These are phyloP conservation scores for Lynx canadensis DNA, from an alignment of 2,113 vertebrate genomes.

Conservation along the genomic window DNA sequence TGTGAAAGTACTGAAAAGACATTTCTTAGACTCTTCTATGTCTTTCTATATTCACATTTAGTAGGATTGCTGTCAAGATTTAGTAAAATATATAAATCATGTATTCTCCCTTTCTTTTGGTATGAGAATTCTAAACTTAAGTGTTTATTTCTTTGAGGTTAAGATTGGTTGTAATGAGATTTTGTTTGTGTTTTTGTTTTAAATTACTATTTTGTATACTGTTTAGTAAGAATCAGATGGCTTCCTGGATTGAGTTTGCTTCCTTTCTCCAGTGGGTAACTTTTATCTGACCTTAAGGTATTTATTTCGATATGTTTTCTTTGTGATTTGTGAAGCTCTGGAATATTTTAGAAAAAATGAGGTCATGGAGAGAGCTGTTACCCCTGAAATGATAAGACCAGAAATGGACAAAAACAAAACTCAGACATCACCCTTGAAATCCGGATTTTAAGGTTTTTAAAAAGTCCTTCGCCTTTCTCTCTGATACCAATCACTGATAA, in stretches of 20 bases:
- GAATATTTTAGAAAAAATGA: conserved; percentile 48
- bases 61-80: not conserved
- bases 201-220: conserved; percentile 13
- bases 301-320: conserved; percentile 57
- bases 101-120: conserved; percentile 6
- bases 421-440: not conserved
- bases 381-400: conserved; percentile 23
- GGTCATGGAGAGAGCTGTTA: not conserved
- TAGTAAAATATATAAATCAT: conserved; percentile 23
- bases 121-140: not conserved
- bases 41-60: not conserved
- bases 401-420: conserved; percentile 14
- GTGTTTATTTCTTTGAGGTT: not conserved
- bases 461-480: not conserved
- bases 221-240: not conserved
- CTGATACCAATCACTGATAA: not conserved
- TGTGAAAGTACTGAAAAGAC: not conserved
- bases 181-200: conserved; percentile 25
- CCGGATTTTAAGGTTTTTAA: conserved; percentile 35
- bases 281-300: conserved; percentile 38
- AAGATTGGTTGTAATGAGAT: not conserved
- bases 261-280: conserved; percentile 25
- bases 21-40: conserved; percentile 12
- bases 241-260: not conserved
- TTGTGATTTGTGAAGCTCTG: conserved; percentile 48